phyloP scores from a whole-genome alignment of 1,140 invertebrate genomes.

The Heliothis subflexa region DNA sequence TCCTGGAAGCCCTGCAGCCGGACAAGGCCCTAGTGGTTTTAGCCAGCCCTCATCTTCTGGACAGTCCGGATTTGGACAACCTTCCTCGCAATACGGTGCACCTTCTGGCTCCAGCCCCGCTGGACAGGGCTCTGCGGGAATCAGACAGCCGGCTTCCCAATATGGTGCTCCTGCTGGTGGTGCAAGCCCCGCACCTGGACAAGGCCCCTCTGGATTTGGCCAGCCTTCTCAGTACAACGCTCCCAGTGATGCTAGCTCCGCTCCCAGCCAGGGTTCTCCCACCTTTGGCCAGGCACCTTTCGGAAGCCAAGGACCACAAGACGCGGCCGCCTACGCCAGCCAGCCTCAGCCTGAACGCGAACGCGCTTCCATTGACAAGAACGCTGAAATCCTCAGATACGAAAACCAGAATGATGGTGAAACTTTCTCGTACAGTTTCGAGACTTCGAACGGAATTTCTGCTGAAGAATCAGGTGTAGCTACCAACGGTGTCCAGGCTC shows the following conservation, averaged over 20 bases:
- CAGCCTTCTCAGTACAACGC: conserved; percentile 37
- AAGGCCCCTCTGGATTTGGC: conserved; percentile 35
- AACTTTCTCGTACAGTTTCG: conserved; percentile 75
- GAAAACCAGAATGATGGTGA: conserved; percentile 75
- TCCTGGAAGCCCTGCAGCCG: background rate
- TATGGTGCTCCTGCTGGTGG: conserved; percentile 30
- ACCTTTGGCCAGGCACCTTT: conserved; percentile 47
- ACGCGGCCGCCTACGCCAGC: conserved; percentile 45
- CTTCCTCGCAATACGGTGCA: background rate
- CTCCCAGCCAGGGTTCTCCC: background rate
- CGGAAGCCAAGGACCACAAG: conserved; percentile 48
- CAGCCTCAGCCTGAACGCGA: conserved; percentile 68
- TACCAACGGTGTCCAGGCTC: conserved; percentile 76
- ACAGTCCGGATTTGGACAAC: conserved; percentile 18
- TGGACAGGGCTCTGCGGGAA: conserved; percentile 35
- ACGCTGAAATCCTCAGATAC: conserved; percentile 73
- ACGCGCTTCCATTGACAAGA: conserved; percentile 72
- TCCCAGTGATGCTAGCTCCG: conserved; percentile 13
- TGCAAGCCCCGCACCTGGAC: background rate
- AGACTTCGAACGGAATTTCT: conserved; percentile 82
- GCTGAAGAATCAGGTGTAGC: conserved; percentile 79
- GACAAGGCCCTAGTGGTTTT: background rate
- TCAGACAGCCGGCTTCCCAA: conserved; percentile 37
- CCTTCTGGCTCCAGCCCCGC: background rate
- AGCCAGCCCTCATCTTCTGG: conserved; percentile 20